These are phyloP conservation scores for Drosophila kuntzei DNA, from an alignment of 2,888 invertebrate genomes.

Conservation along the genomic window DNA sequence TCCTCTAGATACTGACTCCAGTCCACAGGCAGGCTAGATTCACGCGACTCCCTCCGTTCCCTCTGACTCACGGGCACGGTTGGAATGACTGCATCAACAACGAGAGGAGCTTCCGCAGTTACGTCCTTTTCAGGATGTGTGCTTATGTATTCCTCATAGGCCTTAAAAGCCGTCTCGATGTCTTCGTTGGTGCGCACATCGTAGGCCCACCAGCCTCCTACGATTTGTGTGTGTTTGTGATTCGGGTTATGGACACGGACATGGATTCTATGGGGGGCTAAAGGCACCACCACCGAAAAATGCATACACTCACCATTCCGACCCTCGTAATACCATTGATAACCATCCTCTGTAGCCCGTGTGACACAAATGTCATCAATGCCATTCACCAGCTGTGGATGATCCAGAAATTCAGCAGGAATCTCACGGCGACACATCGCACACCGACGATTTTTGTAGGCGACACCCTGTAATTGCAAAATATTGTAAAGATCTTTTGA, in stretches of 20 bases:
- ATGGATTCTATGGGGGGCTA: constrained; percentile 37
- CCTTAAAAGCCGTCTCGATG: constrained; percentile 92
- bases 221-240: constrained; percentile 42
- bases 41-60: not conserved
- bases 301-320: constrained; percentile 90
- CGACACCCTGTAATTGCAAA: constrained; percentile 89
- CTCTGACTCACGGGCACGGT: not conserved
- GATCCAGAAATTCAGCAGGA: constrained; percentile 94
- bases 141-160: constrained; percentile 61
- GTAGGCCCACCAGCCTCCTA: constrained; percentile 97
- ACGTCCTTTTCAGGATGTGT: no score
- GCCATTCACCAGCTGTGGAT: constrained; percentile 91
- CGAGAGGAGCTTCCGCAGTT: not conserved
- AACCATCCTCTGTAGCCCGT: constrained; percentile 88
- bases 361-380: constrained; percentile 86
- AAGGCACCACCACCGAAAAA: constrained; percentile 49
- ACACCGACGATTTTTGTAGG: constrained; percentile 94
- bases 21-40: not conserved
- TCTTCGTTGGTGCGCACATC: constrained; percentile 94
- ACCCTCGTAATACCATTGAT: constrained; percentile 98
- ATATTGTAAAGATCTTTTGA: not conserved
- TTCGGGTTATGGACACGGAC: constrained; percentile 45
- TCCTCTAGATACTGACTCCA: not conserved
- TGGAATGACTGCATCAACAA: not conserved
- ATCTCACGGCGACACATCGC: constrained; percentile 97